phyloP scores from a whole-genome alignment of 2,113 vertebrate genomes.

The Anguilla japonica region DNA sequence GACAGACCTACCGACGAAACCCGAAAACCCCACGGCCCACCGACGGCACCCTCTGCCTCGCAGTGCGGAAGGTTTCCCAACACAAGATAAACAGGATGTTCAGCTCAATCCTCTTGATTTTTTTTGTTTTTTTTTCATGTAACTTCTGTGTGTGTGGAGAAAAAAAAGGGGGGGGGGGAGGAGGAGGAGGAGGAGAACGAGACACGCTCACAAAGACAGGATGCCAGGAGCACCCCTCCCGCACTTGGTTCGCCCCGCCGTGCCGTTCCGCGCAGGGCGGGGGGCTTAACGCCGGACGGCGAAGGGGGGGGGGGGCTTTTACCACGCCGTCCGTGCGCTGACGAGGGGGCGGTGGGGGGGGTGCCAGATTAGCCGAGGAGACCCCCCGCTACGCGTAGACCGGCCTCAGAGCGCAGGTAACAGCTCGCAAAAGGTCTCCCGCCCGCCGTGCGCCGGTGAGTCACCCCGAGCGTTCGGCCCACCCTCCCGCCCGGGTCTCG shows the following conservation, averaged over 20 bases:
- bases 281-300: background rate
- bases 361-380: too few species aligned
- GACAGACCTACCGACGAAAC: background rate
- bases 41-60: background rate
- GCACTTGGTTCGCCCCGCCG: background rate
- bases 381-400: too few species aligned
- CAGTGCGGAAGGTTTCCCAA: conserved; percentile 11
- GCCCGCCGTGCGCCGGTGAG: background rate
- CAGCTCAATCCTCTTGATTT: background rate
- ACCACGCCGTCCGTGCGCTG: too few species aligned
- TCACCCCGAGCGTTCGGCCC: background rate
- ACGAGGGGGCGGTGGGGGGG: too few species aligned
- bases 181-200: background rate
- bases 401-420: background rate
- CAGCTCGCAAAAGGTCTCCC: background rate
- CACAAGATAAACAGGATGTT: conserved; percentile 28
- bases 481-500: background rate
- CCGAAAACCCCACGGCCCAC: background rate
- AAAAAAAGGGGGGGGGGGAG: too few species aligned
- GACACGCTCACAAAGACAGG: background rate
- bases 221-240: background rate
- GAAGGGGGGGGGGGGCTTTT: background rate
- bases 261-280: background rate
- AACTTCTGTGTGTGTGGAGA: too few species aligned
- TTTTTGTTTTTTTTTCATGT: background rate